Base-by-base conservation (phyloP, 2,888 invertebrate genomes). In the Galeopsomyia nigrocyanea region DNA sequence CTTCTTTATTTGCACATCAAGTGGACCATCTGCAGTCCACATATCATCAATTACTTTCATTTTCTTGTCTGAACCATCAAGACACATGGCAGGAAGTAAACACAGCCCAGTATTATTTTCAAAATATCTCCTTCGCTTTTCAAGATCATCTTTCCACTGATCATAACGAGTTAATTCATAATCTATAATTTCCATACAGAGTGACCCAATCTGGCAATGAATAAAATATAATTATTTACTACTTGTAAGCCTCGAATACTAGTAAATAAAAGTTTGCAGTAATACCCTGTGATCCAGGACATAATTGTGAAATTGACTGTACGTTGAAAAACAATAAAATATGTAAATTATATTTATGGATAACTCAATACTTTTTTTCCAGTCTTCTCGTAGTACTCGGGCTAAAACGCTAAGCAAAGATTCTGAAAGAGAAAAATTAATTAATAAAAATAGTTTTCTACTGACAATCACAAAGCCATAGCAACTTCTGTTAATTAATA, bases 251-350 rank as follows among this genome's bases (percentile, higher is more conserved):
- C 39, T 39, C 10, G n/a, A 50, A 57, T 56, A 5, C n/a, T 61
- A 21, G 46, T 47, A 13, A 57, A 50, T 50, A 68, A 60, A 61
- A 47, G 39, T 39, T 66, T 21, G 55, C 19, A 57, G 57, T 17
- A 47, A 84, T 83, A 94, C 94, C 90, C 99, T 98, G 86, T 98
- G 97, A 86, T 98, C 97, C 64, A 97, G 91, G 76, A 99, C 94
- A 55, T 98, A 93, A 63, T 94, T 92, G 87, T 99, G 99, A 88
- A 99, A 99, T 83, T 95, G 94, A 80, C 94, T 93, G 85, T 97
- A 99, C 53, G 95, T 95, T 14, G 99, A 98, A 85, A 99, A 97
- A 85, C 97, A 98, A 86, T 97, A 97, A 88, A 99, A 99, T 81
- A 96, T 95, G 86, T 97, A 96, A 77, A 98, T 94, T 83, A 99